phyloP scores from a whole-genome alignment of 2,888 invertebrate genomes.

The Pseudanteris insignis region DNA sequence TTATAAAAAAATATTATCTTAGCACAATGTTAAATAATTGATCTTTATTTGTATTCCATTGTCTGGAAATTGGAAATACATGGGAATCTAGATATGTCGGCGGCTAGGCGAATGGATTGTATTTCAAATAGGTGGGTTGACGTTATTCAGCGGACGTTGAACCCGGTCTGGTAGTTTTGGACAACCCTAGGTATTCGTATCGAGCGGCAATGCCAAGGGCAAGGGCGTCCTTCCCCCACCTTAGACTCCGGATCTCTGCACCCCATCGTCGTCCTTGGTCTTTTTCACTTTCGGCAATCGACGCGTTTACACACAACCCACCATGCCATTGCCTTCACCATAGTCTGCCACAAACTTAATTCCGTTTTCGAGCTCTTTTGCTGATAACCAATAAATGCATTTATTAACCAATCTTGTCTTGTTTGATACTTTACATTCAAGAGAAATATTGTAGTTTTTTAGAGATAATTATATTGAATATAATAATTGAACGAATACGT shows the following conservation, averaged over 20 bases:
- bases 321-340: slow-evolving; percentile 9
- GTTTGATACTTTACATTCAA: too few relatives aligned
- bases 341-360: slow-evolving; percentile 8
- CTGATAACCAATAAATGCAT: too few relatives aligned
- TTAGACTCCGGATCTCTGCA: slow-evolving; percentile 41
- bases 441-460: too few relatives aligned
- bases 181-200: slow-evolving; percentile 65
- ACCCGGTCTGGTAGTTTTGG: slow-evolving; percentile 57
- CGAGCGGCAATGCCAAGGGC: slow-evolving; percentile 67
- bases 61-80: not conserved
- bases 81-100: too few relatives aligned
- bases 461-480: too few relatives aligned
- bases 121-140: slow-evolving; percentile 28
- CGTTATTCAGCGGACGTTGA: slow-evolving; percentile 43
- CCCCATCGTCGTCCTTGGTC: slow-evolving; percentile 49
- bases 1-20: too few relatives aligned
- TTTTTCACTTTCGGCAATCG: slow-evolving; percentile 52
- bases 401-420: too few relatives aligned
- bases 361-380: too few relatives aligned
- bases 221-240: slow-evolving; percentile 63
- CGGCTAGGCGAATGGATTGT: slow-evolving; percentile 9
- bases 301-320: slow-evolving; percentile 40
- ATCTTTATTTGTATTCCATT: too few relatives aligned
- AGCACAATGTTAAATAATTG: too few relatives aligned
- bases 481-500: too few relatives aligned